Conservation (phyloP, 2,797 vertebrate species). For the Sebastes trivittatus region DNA sequence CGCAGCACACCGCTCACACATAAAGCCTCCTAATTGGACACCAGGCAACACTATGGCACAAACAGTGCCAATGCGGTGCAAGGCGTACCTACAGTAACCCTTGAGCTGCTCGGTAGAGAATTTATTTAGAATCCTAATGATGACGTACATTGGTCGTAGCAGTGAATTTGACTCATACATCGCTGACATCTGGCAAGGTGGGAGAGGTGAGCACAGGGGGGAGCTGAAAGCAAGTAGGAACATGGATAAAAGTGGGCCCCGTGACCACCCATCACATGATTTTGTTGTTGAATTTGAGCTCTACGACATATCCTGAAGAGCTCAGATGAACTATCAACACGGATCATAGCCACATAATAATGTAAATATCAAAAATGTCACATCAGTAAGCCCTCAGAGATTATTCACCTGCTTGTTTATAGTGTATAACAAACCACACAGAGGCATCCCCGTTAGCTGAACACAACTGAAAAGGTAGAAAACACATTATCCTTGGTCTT, state of each 20-base stretch:
- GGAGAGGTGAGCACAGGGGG: not conserved
- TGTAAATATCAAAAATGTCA: not conserved
- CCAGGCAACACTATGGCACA: constrained; percentile 16
- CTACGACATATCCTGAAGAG: not conserved
- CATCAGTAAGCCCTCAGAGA: not conserved
- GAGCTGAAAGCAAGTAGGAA: not conserved
- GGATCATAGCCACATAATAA: not conserved
- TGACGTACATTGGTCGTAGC: constrained; percentile 28
- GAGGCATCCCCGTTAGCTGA: not conserved
- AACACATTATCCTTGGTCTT: not conserved
- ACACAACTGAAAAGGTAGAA: not conserved
- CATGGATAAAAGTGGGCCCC: not conserved
- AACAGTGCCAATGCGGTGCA: not conserved
- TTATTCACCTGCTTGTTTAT: not conserved
- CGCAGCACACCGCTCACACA: constrained; percentile 29
- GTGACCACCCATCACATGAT: not conserved
- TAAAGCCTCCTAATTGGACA: constrained; percentile 62
- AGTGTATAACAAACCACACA: not conserved
- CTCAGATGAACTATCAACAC: not conserved
- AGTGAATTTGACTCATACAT: constrained; percentile 20
- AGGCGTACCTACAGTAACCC: not conserved
- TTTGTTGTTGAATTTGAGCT: not conserved
- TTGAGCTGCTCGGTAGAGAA: not conserved
- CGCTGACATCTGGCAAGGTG: not conserved
- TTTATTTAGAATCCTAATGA: constrained; percentile 36